Conservation (phyloP, 2,113 vertebrate species). For the Xiphophorus maculatus region DNA sequence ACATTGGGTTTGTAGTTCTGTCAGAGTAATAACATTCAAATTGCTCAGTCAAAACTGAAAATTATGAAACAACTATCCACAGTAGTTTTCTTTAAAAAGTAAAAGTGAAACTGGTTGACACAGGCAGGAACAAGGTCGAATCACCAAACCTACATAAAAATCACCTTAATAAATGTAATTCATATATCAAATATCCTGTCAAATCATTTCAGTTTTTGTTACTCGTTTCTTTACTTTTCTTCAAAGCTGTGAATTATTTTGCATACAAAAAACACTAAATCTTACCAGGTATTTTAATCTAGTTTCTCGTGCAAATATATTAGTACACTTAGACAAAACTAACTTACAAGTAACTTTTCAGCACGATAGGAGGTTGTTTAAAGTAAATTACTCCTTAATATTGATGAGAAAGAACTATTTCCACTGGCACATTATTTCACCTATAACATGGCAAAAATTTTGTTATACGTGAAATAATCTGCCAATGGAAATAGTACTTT, state of each 20-base stretch:
- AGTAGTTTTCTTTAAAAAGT: not conserved
- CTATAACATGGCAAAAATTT: no score
- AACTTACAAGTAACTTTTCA: no score
- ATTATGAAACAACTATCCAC: no score
- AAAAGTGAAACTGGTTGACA: not conserved
- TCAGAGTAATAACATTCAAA: not conserved
- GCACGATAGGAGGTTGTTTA: no score
- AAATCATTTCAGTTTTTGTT: not conserved
- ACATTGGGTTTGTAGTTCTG: not conserved
- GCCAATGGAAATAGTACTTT: no score
- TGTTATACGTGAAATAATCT: no score
- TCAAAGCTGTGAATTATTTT: not conserved
- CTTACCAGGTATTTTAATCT: no score
- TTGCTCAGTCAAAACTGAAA: not conserved
- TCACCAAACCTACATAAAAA: not conserved
- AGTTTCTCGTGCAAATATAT: no score
- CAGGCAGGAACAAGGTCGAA: not conserved
- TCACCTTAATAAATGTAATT: not conserved
- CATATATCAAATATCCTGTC: not conserved
- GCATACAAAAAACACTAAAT: not conserved
- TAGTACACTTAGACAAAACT: no score
- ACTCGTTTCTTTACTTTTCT: not conserved
- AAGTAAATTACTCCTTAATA: no score
- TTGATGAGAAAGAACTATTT: no score
- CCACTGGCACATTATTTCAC: no score